Evolutionary conservation across 2,113 vertebrate genomes (phyloP).

Genomic region (Carlito syrichta): DNA sequence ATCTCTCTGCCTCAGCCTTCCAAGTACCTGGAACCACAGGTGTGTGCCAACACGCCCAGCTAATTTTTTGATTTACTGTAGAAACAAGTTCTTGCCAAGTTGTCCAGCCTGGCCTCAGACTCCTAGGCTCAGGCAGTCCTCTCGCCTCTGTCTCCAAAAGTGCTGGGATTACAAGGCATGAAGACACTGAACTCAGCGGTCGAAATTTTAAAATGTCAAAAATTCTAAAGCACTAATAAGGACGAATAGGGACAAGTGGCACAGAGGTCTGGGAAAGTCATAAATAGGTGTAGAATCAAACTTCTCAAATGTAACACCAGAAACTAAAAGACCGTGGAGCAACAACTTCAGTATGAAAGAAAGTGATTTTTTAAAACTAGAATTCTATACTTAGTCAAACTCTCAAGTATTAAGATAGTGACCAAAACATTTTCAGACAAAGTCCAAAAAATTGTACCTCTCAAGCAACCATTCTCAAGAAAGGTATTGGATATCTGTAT

Average conservation of each 20-base stretch:
- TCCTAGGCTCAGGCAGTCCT: no score
- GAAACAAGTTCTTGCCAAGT: no score
- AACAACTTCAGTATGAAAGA: no score
- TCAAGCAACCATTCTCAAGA: background rate
- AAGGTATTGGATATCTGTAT: background rate
- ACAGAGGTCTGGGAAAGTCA: background rate
- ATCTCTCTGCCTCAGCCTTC: no score
- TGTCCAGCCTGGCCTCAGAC: no score
- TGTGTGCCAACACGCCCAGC: no score
- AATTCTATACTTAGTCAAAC: background rate
- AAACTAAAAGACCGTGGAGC: background rate
- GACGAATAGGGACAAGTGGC: background rate
- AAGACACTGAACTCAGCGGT: no score
- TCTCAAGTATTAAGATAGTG: background rate
- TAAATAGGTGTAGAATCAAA: background rate
- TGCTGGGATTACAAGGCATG: no score
- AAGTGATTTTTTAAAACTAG: background rate
- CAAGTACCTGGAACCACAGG: no score
- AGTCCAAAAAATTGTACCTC: background rate
- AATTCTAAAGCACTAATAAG: background rate
- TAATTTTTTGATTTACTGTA: no score
- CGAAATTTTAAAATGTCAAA: constrained; percentile 28
- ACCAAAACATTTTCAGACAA: background rate
- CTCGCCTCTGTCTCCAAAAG: no score
- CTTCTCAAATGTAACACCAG: background rate